phyloP scores from a whole-genome alignment of 2,888 invertebrate species.

The Spilosoma lubricipeda region DNA sequence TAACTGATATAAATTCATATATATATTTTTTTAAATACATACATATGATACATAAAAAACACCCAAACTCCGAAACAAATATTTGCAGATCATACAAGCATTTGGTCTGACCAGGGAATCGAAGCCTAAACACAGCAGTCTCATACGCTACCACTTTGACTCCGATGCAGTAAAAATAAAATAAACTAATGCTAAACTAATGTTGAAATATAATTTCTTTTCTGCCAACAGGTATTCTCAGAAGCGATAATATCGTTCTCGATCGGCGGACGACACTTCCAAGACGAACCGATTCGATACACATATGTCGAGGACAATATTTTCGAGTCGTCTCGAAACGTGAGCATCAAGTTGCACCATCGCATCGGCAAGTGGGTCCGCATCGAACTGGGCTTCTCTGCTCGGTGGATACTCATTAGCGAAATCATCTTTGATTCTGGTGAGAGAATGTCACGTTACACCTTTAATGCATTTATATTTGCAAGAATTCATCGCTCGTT shows the following conservation, averaged over 20 bases:
- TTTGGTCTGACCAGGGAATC: too few relatives aligned
- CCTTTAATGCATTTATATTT: too few relatives aligned
- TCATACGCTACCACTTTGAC: too few relatives aligned
- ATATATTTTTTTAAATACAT: too few relatives aligned
- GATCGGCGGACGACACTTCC: conserved; percentile 92
- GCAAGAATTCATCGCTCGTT: neutral
- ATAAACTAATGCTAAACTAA: neutral
- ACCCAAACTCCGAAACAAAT: too few relatives aligned
- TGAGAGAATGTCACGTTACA: conserved; percentile 63
- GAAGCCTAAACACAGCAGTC: too few relatives aligned
- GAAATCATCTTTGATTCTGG: conserved; percentile 95
- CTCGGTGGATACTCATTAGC: conserved; percentile 95
- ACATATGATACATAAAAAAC: too few relatives aligned
- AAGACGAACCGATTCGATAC: conserved; percentile 91
- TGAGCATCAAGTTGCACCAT: conserved; percentile 93
- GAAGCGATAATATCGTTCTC: conserved; percentile 92
- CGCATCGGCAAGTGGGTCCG: conserved; percentile 93
- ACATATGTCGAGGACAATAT: conserved; percentile 91
- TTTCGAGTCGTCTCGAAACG: conserved; percentile 93
- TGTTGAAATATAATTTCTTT: neutral
- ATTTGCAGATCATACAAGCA: too few relatives aligned
- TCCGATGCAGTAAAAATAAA: neutral
- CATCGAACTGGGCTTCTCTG: conserved; percentile 91
- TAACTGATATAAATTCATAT: too few relatives aligned
- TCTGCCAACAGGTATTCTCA: conserved; percentile 89